Evolutionary conservation across 2,113 vertebrate species (phyloP), one percentile per base, ranked within the genome.

Genomic region (Arothron firmamentum): DNA sequence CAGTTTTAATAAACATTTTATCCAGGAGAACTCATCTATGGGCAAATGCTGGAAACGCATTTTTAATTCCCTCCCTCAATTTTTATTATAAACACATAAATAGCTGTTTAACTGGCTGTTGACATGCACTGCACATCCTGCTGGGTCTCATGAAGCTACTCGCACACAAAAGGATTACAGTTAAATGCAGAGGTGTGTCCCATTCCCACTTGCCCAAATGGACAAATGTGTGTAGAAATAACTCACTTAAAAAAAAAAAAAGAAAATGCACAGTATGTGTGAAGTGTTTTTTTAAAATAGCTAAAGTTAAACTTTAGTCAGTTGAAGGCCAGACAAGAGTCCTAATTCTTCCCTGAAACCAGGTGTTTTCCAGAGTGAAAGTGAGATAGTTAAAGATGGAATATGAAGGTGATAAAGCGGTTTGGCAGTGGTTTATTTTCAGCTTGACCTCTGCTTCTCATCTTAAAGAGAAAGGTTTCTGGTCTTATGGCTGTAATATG

Each of bases 391-490:
- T 71, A 78, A 78, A 50, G 54, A 55, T 48, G 52, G 63, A 64
- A 75, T 78, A 65, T 62, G 75, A 72, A 48, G 57, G 52, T 68
- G 45, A 21, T 46, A 65, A 46, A 56, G 71, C 74, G 67, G 70
- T 65, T 62, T 38, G 34, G 65, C 62, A 53, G 59, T 62, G 74
- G 74, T 77, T 87, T 89, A 84, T 89, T 88, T 89, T 84, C 72
- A 72, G 71, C 74, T 76, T 84, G 87, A 92, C 88, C 87, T 90
- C 86, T 79, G 77, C 78, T 79, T 88, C 64, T 65, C 75, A 65
- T 75, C 61, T 64, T 73, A 84, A 90, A 85, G 77, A 84, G 62
- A 72, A 59, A 65, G 71, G 56, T 85, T 75, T 70, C 49, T 71
- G 54, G 38, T 56, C 52, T 77, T 80, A 60, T 12, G 72, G 65